A percentile compares a stretch with the other conserved stretches of the same genome.
phyloP scores from a whole-genome alignment of 2,888 invertebrate species.

The Sesia apiformis region DNA sequence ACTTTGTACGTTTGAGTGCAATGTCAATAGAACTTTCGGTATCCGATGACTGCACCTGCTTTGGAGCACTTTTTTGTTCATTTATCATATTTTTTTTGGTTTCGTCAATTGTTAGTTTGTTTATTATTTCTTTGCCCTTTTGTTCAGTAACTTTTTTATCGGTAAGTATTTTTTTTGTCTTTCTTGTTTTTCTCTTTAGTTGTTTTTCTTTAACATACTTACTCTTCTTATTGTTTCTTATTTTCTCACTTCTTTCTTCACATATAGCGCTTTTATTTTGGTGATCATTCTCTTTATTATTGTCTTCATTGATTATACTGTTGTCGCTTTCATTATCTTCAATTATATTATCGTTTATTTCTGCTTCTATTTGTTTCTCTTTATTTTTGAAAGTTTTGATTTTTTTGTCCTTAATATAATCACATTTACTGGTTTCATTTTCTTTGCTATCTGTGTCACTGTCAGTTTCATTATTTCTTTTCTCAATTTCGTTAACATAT shows the following conservation, averaged over 20 bases:
- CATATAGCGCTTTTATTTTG: slow-evolving; percentile 1
- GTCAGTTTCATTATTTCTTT: background rate
- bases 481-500: slow-evolving; percentile 1
- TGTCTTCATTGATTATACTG: background rate
- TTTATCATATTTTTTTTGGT: slow-evolving; percentile 1
- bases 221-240: no score
- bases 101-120: no score
- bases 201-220: background rate
- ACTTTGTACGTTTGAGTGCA: slow-evolving; percentile 1
- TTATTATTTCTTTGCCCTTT: no score
- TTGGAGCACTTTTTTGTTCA: slow-evolving; percentile 1
- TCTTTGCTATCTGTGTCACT: background rate
- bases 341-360: background rate
- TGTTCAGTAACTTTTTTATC: no score
- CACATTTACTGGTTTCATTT: background rate
- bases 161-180: no score
- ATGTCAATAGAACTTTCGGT: background rate
- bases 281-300: slow-evolving; percentile 1
- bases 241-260: slow-evolving; percentile 1
- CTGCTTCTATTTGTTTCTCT: slow-evolving; percentile 1
- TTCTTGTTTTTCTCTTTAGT: no score
- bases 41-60: slow-evolving; percentile 1
- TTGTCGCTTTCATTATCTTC: slow-evolving; percentile 1
- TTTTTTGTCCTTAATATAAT: background rate
- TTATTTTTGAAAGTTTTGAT: slow-evolving; percentile 1